phyloP scores from a whole-genome alignment of 2,888 invertebrate genomes.

The Auanema freiburgensis region DNA sequence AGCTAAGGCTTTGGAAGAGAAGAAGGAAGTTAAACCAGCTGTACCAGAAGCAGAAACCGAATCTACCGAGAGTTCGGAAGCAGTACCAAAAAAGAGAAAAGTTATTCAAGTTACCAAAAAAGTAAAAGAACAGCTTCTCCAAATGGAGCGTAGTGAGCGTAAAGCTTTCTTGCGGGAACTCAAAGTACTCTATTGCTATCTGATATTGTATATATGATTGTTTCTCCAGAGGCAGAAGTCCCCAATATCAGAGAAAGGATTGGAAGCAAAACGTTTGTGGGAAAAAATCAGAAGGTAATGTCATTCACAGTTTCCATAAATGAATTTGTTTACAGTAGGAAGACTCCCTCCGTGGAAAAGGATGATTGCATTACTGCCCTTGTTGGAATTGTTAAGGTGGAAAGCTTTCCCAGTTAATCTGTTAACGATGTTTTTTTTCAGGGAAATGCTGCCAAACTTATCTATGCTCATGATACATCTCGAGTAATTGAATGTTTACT shows the following conservation, averaged over 20 bases:
- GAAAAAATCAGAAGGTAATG: conserved; percentile 44
- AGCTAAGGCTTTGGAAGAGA: no score
- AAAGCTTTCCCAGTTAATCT: not conserved
- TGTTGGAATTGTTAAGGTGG: conserved; percentile 37
- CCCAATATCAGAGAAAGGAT: conserved; percentile 46
- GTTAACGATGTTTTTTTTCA: conserved; percentile 57
- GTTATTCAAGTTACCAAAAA: conserved; percentile 36
- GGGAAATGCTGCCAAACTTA: conserved; percentile 66
- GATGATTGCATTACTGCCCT: conserved; percentile 41
- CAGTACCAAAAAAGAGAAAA: not conserved
- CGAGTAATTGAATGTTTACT: conserved; percentile 85
- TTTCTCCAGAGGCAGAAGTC: conserved; percentile 40
- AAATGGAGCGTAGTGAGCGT: conserved; percentile 52
- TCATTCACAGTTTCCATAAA: not conserved
- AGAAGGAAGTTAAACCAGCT: not conserved
- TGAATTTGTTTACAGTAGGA: conserved; percentile 55
- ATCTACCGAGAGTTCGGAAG: not conserved
- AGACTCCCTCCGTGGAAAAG: conserved; percentile 48
- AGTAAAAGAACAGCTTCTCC: conserved; percentile 54
- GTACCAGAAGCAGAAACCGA: not conserved
- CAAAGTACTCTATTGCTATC: conserved; percentile 18
- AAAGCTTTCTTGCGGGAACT: conserved; percentile 50
- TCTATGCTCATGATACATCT: conserved; percentile 77
- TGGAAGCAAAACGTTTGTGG: conserved; percentile 53
- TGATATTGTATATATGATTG: no score